These are phyloP conservation scores for Osmerus eperlanus DNA, from an alignment of 2,113 vertebrate genomes.

Conservation along the genomic window DNA sequence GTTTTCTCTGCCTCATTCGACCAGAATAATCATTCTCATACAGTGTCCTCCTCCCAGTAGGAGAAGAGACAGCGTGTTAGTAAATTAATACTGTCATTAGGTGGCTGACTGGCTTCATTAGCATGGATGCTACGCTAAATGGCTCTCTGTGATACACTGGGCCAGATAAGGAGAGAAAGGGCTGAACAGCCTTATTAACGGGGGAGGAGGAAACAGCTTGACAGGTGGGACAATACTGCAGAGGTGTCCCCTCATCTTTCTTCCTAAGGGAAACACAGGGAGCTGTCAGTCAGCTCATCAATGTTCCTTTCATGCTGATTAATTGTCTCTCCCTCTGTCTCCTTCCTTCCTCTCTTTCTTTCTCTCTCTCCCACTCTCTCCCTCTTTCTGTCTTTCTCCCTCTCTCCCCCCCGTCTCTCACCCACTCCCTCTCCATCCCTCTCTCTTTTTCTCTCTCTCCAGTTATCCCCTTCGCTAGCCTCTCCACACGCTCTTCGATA, in stretches of 20 bases:
- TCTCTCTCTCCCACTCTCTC: not conserved
- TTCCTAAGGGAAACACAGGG: conserved; percentile 14
- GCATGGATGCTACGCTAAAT: conserved; percentile 15
- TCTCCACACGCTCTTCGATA: not conserved
- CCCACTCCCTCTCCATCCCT: too few species aligned
- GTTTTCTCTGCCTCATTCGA: not conserved
- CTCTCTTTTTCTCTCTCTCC: not conserved
- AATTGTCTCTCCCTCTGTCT: not conserved
- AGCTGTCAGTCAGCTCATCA: conserved; percentile 32
- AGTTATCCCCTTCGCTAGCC: not conserved
- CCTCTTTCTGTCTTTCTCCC: too few species aligned
- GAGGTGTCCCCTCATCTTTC: conserved; percentile 26
- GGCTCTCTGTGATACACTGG: conserved; percentile 2
- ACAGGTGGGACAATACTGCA: conserved; percentile 25
- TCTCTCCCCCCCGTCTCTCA: too few species aligned
- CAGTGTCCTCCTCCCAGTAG: not conserved
- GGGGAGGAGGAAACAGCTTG: conserved; percentile 26
- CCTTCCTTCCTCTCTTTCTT: not conserved
- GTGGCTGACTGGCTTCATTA: conserved; percentile 16
- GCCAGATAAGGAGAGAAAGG: conserved; percentile 38
- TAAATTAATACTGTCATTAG: conserved; percentile 52
- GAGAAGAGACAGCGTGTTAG: conserved; percentile 10
- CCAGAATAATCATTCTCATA: not conserved
- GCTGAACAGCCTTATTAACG: conserved; percentile 36
- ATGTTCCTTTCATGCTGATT: conserved; percentile 5